Evolutionary conservation across 2,888 invertebrate genomes (phyloP).

Genomic region (Lutraria lutraria): DNA sequence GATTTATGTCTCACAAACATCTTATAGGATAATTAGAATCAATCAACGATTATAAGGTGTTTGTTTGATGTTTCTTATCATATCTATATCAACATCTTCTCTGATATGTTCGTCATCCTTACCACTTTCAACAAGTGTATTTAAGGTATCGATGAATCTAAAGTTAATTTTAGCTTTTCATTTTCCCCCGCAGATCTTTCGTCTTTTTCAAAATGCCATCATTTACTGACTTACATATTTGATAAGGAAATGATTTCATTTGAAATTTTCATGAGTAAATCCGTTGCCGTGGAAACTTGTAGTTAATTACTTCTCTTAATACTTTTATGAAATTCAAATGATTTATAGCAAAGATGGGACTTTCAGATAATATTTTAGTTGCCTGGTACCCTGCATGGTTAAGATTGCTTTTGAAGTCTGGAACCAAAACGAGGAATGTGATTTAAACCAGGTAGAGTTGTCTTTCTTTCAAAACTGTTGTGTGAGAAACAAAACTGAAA

Average conservation of each 20-base stretch:
- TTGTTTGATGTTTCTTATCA: too few species aligned
- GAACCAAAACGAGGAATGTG: neutral
- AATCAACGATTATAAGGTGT: too few species aligned
- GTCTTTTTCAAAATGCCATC: neutral
- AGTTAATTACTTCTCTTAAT: neutral
- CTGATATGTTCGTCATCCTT: too few species aligned
- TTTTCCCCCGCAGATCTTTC: too few species aligned
- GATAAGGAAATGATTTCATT: neutral
- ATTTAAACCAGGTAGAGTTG: neutral
- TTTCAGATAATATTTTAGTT: neutral
- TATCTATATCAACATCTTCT: too few species aligned
- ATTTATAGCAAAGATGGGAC: neutral
- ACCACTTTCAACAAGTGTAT: too few species aligned
- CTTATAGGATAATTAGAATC: too few species aligned
- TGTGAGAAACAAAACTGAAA: neutral
- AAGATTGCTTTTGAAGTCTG: neutral
- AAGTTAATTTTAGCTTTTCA: too few species aligned
- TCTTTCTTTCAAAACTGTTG: neutral
- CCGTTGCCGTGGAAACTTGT: neutral
- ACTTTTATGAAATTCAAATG: neutral
- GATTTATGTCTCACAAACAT: too few species aligned
- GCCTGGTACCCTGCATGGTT: neutral
- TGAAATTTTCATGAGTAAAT: neutral
- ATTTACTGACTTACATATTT: neutral
- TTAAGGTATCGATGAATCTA: too few species aligned